A percentile compares a stretch with the other conserved stretches of the same genome.
Conservation (phyloP, 2,797 vertebrate genomes). For the Sphaeramia orbicularis region DNA sequence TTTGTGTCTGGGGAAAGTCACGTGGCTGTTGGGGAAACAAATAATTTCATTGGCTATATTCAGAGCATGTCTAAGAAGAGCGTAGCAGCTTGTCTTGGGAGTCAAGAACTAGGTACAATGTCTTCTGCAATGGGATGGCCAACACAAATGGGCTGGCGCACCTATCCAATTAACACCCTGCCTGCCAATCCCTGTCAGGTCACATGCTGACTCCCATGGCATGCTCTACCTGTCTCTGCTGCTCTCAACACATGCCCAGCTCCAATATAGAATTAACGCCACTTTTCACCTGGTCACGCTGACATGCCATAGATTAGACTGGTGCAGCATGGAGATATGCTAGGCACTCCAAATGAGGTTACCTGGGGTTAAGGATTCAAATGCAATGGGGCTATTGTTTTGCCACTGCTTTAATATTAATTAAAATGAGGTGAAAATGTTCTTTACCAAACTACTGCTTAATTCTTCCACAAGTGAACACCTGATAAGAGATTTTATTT, state of each 20-base stretch:
- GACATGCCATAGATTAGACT: slow-evolving; percentile 93
- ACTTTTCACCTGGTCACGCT: slow-evolving; percentile 89
- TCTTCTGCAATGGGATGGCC: slow-evolving; percentile 89
- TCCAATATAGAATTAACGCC: slow-evolving; percentile 95
- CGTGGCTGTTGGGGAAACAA: slow-evolving; percentile 60
- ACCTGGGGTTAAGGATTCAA: slow-evolving; percentile 93
- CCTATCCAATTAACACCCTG: slow-evolving; percentile 98
- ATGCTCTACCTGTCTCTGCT: slow-evolving; percentile 90
- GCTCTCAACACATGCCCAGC: slow-evolving; percentile 89
- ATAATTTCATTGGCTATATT: slow-evolving; percentile 75
- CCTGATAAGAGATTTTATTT: slow-evolving; percentile 94
- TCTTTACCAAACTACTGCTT: slow-evolving; percentile 91
- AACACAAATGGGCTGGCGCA: slow-evolving; percentile 91
- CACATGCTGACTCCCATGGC: slow-evolving; percentile 88
- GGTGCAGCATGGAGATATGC: slow-evolving; percentile 95
- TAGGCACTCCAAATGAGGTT: slow-evolving; percentile 96
- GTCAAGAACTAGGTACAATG: slow-evolving; percentile 86
- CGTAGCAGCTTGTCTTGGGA: slow-evolving; percentile 81
- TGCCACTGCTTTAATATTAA: slow-evolving; percentile 98
- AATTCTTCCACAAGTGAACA: slow-evolving; percentile 93
- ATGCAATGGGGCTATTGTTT: slow-evolving; percentile 89
- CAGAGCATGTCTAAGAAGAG: slow-evolving; percentile 72
- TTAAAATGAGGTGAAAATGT: slow-evolving; percentile 98
- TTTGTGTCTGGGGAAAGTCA: slow-evolving; percentile 65
- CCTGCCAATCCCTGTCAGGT: slow-evolving; percentile 93